Conservation (phyloP, 2,797 vertebrate genomes). For the Poliocrania exsul region DNA sequence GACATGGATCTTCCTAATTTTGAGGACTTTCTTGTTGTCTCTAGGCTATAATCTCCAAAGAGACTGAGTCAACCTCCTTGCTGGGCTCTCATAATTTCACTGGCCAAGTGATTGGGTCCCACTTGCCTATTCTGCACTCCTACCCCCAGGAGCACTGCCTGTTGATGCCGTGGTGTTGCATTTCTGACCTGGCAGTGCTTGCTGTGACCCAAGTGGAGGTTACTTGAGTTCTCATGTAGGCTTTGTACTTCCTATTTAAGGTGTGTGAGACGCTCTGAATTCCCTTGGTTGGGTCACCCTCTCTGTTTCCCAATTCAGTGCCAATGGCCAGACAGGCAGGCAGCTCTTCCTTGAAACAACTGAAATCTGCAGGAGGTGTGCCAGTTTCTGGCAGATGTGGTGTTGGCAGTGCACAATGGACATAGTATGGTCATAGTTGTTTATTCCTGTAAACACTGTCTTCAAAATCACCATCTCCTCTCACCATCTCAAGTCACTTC, state of each 20-base stretch:
- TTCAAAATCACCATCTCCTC: background rate
- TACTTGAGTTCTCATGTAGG: background rate
- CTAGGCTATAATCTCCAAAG: background rate
- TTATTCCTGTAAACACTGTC: background rate
- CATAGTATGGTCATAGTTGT: background rate
- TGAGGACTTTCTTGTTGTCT: background rate
- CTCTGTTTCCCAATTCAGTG: background rate
- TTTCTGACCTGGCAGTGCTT: background rate
- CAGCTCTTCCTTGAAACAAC: conserved; percentile 37
- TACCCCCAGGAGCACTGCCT: background rate
- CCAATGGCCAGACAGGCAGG: background rate
- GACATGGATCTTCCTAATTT: background rate
- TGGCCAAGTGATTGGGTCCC: background rate
- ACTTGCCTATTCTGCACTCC: background rate
- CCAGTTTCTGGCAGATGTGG: background rate
- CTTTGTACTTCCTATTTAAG: background rate
- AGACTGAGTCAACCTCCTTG: background rate
- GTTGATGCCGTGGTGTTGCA: fast-evolving
- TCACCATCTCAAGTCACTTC: background rate
- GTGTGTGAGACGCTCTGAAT: background rate
- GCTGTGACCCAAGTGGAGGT: background rate
- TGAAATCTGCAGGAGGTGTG: background rate
- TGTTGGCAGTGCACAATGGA: background rate
- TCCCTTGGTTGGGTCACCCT: background rate
- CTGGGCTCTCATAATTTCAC: background rate